Evolutionary conservation across 2,888 invertebrate genomes (phyloP).

Genomic region (Ligdia adustata): DNA sequence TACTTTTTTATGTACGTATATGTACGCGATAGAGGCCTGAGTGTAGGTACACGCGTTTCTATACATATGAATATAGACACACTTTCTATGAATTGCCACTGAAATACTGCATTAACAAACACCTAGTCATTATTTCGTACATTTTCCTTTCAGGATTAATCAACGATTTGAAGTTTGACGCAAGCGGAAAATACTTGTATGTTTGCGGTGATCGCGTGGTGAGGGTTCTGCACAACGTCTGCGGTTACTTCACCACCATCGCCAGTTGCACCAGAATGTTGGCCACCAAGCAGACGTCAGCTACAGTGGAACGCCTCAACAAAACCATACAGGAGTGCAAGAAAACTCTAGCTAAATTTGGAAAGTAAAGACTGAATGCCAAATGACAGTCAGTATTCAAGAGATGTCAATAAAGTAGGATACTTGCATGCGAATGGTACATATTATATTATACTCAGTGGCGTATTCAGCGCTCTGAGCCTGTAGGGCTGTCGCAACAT

Average conservation of each 20-base stretch:
- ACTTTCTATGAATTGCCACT: too few relatives aligned
- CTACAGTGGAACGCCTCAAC: slow-evolving; percentile 90
- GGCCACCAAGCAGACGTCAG: slow-evolving; percentile 85
- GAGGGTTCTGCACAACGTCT: slow-evolving; percentile 89
- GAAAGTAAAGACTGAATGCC: slow-evolving; percentile 52
- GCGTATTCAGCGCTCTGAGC: too few relatives aligned
- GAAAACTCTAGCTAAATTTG: slow-evolving; percentile 65
- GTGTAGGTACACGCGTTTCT: too few relatives aligned
- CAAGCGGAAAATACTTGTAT: slow-evolving; percentile 88
- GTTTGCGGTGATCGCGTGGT: slow-evolving; percentile 90
- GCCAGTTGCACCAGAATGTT: slow-evolving; percentile 72
- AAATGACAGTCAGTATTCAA: background rate
- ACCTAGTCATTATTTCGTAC: too few relatives aligned
- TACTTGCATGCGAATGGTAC: too few relatives aligned
- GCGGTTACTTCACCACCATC: slow-evolving; percentile 71
- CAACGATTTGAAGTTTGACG: slow-evolving; percentile 88
- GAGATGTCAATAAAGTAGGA: too few relatives aligned
- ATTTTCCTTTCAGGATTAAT: slow-evolving; percentile 84
- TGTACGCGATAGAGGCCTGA: too few relatives aligned
- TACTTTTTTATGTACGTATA: too few relatives aligned
- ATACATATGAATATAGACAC: too few relatives aligned
- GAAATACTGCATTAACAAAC: too few relatives aligned
- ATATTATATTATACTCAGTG: too few relatives aligned
- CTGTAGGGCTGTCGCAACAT: too few relatives aligned
- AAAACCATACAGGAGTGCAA: slow-evolving; percentile 87